These are phyloP conservation scores for Sebastes reedi DNA, from an alignment of 2,797 vertebrate species.

Conservation along the genomic window DNA sequence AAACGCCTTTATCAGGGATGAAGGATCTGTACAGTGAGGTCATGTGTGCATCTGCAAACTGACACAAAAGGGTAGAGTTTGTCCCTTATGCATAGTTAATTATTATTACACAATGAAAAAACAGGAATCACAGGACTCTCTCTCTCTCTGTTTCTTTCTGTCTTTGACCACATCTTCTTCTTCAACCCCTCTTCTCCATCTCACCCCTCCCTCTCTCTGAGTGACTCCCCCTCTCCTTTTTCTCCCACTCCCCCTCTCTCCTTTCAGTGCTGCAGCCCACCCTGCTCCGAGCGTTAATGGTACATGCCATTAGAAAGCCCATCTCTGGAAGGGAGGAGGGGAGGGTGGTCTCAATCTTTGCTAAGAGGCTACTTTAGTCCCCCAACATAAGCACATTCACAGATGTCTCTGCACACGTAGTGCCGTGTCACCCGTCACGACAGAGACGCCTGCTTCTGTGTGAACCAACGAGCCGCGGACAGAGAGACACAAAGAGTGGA, in stretches of 20 bases:
- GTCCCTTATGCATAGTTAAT: neutral
- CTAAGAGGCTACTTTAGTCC: constrained; percentile 85
- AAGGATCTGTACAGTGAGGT: constrained; percentile 15
- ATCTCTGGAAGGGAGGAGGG: constrained; percentile 75
- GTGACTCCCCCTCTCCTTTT: constrained; percentile 34
- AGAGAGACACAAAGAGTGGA: constrained; percentile 33
- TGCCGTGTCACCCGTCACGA: constrained; percentile 66
- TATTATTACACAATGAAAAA: neutral
- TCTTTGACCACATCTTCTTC: constrained; percentile 14
- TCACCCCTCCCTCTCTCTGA: constrained; percentile 16
- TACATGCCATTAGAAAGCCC: constrained; percentile 88
- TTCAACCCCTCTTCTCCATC: constrained; percentile 14
- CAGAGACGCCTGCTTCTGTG: constrained; percentile 45
- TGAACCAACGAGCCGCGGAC: constrained; percentile 35
- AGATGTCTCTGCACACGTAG: constrained; percentile 79
- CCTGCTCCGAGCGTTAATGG: constrained; percentile 86
- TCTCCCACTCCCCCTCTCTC: constrained; percentile 34
- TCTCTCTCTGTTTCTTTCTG: neutral
- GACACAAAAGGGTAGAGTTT: neutral
- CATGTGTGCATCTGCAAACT: neutral
- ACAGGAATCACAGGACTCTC: neutral
- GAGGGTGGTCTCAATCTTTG: constrained; percentile 81
- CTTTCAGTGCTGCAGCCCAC: constrained; percentile 82
- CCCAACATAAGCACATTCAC: constrained; percentile 86
- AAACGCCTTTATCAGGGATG: neutral